Conservation (phyloP, 2,113 vertebrate species). For the Hydropotes inermis region DNA sequence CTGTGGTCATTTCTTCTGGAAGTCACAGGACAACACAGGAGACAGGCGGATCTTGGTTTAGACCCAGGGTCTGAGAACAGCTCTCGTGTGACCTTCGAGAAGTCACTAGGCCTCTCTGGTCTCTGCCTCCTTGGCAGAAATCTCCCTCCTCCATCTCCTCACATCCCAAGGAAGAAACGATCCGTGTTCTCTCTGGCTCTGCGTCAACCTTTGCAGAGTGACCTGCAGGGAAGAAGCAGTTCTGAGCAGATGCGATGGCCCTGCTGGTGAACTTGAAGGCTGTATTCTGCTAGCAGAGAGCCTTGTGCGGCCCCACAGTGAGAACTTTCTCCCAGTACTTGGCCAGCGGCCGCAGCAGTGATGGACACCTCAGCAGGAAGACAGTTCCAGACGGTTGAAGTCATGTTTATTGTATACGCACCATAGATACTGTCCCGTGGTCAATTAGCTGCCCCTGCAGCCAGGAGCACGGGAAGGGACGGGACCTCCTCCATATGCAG, state of each 20-base stretch:
- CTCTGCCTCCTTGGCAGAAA: neutral
- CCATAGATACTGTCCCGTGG: neutral
- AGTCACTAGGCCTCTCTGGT: neutral
- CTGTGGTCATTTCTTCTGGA: rapidly evolving
- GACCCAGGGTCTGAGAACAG: rapidly evolving
- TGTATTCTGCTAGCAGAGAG: neutral
- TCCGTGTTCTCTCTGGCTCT: rapidly evolving
- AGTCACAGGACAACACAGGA: neutral
- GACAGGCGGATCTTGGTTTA: rapidly evolving
- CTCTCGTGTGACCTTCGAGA: neutral
- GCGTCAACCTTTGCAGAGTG: rapidly evolving
- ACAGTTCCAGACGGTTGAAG: neutral
- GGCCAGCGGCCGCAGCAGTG: neutral
- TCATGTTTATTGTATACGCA: neutral
- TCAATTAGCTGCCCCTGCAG: neutral
- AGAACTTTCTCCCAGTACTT: neutral
- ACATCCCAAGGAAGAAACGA: rapidly evolving
- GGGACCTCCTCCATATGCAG: neutral
- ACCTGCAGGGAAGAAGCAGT: rapidly evolving
- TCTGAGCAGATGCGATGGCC: rapidly evolving
- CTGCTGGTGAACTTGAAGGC: neutral
- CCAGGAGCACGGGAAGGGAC: neutral
- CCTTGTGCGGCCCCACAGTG: rapidly evolving
- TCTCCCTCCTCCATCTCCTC: neutral
- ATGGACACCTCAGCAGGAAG: neutral